Evolutionary conservation across 2,113 vertebrate genomes (phyloP), one percentile per base, ranked within the genome.

Genomic region (Seriola quinqueradiata): DNA sequence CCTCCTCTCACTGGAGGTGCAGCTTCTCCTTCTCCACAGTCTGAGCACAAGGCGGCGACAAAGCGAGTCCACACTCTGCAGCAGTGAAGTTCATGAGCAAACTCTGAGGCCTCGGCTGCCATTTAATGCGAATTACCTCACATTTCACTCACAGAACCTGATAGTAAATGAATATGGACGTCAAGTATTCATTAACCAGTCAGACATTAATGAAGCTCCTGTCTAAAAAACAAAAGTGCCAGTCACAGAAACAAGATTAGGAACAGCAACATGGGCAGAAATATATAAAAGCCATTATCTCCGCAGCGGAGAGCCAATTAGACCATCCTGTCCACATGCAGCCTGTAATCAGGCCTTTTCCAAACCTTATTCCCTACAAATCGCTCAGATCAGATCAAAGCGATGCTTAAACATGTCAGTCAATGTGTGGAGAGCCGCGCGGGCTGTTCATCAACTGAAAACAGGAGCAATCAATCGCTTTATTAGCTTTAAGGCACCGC

Each of bases 381-480:
- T 82, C 64, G 83, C 81, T 71, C 58, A 59, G 55, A 68, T 77
- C 64, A 71, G 93, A 95, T 96, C 95, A 94, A 94, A 97, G 90
- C 81, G 66, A 95, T 92, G 94, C 93, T 90, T 90, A 91, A 95
- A 95, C 92, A 84, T 91, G 95, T 93, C 96, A 96, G 84, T 96
- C 96, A 95, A 76, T 85, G 87, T 90, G 92, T 72, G 79, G 82
- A 87, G 92, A 93, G 87, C 89, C 90, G 88, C 90, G 90, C 90
- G 89, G 74, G 72, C 90, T 94, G 94, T 95, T 96, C 96, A 97
- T 97, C 96, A 96, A 92, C 95, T 94, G 96, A 94, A 96, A 76
- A 94, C 94, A 91, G 94, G 84, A 88, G 79, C 95, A 95, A 98
- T 98, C 97, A 96, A 97, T 99, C 84, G 94, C 93, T 93, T 95